Evolutionary conservation across 2,797 vertebrate genomes (phyloP).

Genomic region (Leuciscus waleckii): DNA sequence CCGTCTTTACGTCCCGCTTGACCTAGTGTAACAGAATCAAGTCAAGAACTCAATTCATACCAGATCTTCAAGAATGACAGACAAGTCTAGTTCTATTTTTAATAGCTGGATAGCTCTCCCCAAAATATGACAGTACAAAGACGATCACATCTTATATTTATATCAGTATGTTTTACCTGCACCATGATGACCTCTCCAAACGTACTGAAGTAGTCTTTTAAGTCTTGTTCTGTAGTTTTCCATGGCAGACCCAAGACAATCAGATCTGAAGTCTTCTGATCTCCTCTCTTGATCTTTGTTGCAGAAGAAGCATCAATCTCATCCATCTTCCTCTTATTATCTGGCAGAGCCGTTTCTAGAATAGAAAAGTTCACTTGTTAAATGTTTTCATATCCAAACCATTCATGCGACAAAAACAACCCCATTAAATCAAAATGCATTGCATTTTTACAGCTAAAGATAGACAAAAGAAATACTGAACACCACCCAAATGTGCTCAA

Average conservation of each 20-base stretch:
- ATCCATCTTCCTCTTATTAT: slow-evolving; percentile 99
- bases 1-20: slow-evolving; percentile 95
- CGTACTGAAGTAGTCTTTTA: slow-evolving; percentile 97
- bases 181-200: slow-evolving; percentile 99
- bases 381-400: too few species aligned
- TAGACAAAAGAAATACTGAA: not conserved
- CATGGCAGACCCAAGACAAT: slow-evolving; percentile 96
- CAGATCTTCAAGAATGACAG: not conserved
- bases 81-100: not conserved
- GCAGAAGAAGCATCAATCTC: slow-evolving; percentile 96
- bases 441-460: not conserved
- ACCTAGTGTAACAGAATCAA: slow-evolving; percentile 77
- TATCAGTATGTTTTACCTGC: slow-evolving; percentile 82
- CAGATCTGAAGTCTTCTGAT: slow-evolving; percentile 97
- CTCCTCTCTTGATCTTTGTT: slow-evolving; percentile 96
- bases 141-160: not conserved
- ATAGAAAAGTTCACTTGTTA: not conserved
- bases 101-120: not conserved
- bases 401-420: not conserved
- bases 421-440: not conserved
- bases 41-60: not conserved
- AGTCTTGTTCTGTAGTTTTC: slow-evolving; percentile 97
- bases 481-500: not conserved
- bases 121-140: slow-evolving; percentile 5
- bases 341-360: slow-evolving; percentile 69